A percentile compares a stretch with the other conserved stretches of the same genome.
These are phyloP conservation scores for Sisyra nigra DNA, from an alignment of 2,888 invertebrate genomes.

Conservation along the genomic window DNA sequence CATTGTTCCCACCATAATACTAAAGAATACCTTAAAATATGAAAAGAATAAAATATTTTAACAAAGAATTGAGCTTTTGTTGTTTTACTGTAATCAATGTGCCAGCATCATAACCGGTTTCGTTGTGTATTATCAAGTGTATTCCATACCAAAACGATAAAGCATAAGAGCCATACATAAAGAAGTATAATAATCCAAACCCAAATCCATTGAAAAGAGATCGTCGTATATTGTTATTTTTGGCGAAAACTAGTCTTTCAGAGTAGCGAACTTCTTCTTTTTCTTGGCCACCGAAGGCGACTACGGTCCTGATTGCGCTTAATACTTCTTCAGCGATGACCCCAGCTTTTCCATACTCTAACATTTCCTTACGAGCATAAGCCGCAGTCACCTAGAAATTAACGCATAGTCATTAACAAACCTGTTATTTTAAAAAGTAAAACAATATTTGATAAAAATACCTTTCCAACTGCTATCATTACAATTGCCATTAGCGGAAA, in stretches of 20 bases:
- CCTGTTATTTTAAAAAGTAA: no score
- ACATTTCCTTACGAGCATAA: conserved; percentile 47
- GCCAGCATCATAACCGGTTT: conserved; percentile 35
- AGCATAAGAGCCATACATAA: conserved; percentile 61
- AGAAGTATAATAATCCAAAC: conserved; percentile 57
- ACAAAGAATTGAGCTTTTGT: no score
- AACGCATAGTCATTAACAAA: neutral
- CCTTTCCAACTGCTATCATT: conserved; percentile 45
- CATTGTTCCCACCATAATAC: conserved; percentile 54
- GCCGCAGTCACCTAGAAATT: conserved; percentile 37
- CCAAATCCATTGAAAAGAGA: conserved; percentile 51
- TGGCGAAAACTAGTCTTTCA: conserved; percentile 38
- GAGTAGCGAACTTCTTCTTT: conserved; percentile 55
- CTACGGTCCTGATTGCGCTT: conserved; percentile 55
- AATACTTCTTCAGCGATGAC: conserved; percentile 64
- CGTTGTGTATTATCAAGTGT: conserved; percentile 35
- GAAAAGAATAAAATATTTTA: conserved; percentile 1
- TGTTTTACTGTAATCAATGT: conserved; percentile 58
- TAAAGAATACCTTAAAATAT: conserved; percentile 55
- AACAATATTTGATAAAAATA: conserved; percentile 21
- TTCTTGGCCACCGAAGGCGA: conserved; percentile 59
- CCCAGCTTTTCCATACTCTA: conserved; percentile 60
- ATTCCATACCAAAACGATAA: conserved; percentile 77
- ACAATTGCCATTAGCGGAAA: conserved; percentile 51
- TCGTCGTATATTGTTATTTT: conserved; percentile 50